phyloP scores from a whole-genome alignment of 2,888 invertebrate genomes.

The Perithous albicinctus region DNA sequence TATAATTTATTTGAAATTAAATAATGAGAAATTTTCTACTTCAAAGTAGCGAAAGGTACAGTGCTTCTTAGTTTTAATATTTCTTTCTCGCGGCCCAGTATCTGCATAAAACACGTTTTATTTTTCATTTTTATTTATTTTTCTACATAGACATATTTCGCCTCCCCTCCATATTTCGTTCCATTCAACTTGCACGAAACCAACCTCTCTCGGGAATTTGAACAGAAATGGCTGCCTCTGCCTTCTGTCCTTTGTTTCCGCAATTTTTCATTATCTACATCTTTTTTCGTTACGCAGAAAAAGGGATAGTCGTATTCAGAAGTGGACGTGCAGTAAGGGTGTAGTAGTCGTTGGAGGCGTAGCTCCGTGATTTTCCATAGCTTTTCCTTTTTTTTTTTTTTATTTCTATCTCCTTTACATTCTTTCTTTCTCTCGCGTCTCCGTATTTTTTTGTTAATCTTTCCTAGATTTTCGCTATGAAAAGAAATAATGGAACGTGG shows the following conservation, averaged over 20 bases:
- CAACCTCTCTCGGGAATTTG: constrained; percentile 6
- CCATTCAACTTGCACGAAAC: neutral
- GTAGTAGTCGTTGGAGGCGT: neutral
- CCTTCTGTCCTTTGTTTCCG: constrained; percentile 37
- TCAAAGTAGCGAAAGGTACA: neutral
- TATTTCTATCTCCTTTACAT: neutral
- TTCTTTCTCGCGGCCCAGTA: neutral
- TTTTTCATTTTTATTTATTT: too few relatives aligned
- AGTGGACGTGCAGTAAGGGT: neutral
- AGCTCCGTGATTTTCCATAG: neutral
- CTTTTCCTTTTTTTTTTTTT: constrained; percentile 16
- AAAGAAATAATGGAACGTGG: constrained; percentile 7
- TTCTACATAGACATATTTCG: neutral
- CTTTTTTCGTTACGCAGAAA: constrained; percentile 25
- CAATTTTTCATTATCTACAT: constrained; percentile 51
- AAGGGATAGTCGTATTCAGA: constrained; percentile 14
- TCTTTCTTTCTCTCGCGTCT: neutral
- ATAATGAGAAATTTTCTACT: neutral
- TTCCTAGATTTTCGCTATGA: neutral
- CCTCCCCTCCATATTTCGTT: neutral
- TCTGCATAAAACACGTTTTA: neutral
- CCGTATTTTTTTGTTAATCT: constrained; percentile 11
- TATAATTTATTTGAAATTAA: neutral
- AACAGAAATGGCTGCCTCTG: neutral
- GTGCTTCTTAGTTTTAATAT: neutral